A percentile compares a stretch with the other conserved stretches of the same genome.
These are phyloP conservation scores for Tauraco hartlaubi DNA, from an alignment of 2,797 vertebrate species.

Conservation along the genomic window DNA sequence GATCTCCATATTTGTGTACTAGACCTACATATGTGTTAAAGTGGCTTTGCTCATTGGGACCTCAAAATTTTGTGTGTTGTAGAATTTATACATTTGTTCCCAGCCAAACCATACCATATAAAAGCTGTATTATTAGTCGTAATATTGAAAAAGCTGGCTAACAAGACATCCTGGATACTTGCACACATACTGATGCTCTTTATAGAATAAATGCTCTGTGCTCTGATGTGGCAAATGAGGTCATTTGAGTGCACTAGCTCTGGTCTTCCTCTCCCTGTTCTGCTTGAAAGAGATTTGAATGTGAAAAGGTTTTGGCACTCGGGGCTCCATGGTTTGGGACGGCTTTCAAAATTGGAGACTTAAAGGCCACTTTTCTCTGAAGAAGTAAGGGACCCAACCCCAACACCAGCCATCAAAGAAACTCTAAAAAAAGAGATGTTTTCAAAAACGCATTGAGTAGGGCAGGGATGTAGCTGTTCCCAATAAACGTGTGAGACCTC, in stretches of 20 bases:
- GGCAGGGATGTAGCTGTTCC: background rate
- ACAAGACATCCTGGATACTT: constrained; percentile 30
- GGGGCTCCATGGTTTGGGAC: constrained; percentile 52
- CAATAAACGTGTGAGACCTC: background rate
- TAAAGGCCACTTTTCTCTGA: constrained; percentile 64
- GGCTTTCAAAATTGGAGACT: background rate
- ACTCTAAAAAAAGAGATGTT: background rate
- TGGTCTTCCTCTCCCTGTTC: constrained; percentile 48
- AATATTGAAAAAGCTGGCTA: constrained; percentile 23
- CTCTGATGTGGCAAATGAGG: constrained; percentile 74
- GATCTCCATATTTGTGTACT: background rate
- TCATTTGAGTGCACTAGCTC: constrained; percentile 62
- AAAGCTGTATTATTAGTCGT: constrained; percentile 9
- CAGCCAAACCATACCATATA: constrained; percentile 39
- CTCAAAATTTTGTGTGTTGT: background rate
- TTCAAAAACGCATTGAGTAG: background rate
- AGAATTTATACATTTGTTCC: constrained; percentile 1
- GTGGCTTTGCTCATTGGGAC: constrained; percentile 2
- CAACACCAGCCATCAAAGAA: constrained; percentile 49
- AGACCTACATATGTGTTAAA: background rate
- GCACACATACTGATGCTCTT: constrained; percentile 42
- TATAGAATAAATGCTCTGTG: constrained; percentile 51
- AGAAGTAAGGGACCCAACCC: constrained; percentile 20
- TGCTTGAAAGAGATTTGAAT: constrained; percentile 67
- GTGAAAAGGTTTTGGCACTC: constrained; percentile 66